Base-by-base conservation (phyloP, 2,113 vertebrate genomes). In the Cathartes aura region DNA sequence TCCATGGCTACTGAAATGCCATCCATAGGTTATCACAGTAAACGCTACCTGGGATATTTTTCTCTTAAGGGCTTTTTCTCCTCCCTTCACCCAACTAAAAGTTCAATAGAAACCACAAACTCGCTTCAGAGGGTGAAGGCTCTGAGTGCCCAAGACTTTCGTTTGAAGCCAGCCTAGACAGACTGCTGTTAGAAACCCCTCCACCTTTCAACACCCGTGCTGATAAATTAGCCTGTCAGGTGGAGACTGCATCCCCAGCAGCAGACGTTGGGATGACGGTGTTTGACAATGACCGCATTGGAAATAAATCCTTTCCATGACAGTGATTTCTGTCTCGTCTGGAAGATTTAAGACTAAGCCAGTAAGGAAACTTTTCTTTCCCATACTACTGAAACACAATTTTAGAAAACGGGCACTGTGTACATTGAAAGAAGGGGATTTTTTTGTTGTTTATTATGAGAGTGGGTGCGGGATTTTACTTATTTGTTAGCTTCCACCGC, bases 401-500 rank as follows among this genome's bases (percentile, higher is more conserved):
- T 86, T 59, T 38, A 47, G 56, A 63, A 73, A 80, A 73, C 1
- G 7, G 48, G 30, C 18, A 11, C 10, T 3, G 5, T 5, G 1
- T 15, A 8, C 15, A 20, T 70, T 24, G 38, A 50, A 73, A 63
- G 21, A 40, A 59, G 11, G 2, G 18, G 7, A 6, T 23, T 55
- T 50, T 60, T 45, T n/a, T 3, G 18, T 23, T 13, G 16, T 18
- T 22, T 7, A 3, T 7, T 3, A 3, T 2, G 21, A 12, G 13
- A 2, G 4, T 0, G 6, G 5, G 11, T 0, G 36, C 3, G 5
- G 11, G 20, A 5, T 29, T 55, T 93, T 24, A n/a, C 52, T 83
- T 34, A 93, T 97, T 94, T 85, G 74, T 97, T 94, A 58, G 96
- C 78, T 59, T 95, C 67, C 9, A 71, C 30, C 47, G 78, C 97